A percentile compares a stretch with the other conserved stretches of the same genome.
Conservation (phyloP, 2,113 vertebrate genomes). For the Saguinus midas region DNA sequence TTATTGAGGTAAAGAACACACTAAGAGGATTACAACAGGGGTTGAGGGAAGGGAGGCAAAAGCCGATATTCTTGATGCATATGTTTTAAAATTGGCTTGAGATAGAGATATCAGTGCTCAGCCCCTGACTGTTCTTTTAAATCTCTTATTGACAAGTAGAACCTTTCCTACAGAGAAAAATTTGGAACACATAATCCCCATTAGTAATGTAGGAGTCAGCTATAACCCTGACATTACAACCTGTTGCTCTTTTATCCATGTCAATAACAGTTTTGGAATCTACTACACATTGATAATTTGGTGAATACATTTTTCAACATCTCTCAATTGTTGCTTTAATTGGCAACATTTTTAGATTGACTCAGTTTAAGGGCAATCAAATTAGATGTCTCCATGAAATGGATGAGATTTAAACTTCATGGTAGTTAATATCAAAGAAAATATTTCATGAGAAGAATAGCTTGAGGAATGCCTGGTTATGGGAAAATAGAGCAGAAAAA, state of each 20-base stretch:
- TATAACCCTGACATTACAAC: slow-evolving; percentile 81
- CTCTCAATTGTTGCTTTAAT: slow-evolving; percentile 51
- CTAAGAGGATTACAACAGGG: slow-evolving; percentile 84
- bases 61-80: slow-evolving; percentile 66
- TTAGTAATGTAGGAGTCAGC: slow-evolving; percentile 72
- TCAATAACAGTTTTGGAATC: slow-evolving; percentile 62
- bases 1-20: slow-evolving; percentile 71
- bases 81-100: slow-evolving; percentile 72
- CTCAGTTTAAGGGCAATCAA: slow-evolving; percentile 40
- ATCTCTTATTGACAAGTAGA: slow-evolving; percentile 82
- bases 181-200: slow-evolving; percentile 79
- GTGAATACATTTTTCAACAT: slow-evolving; percentile 18
- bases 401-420: slow-evolving; percentile 46
- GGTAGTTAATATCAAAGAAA: slow-evolving; percentile 47
- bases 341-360: slow-evolving; percentile 47
- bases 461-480: not conserved
- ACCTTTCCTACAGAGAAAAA: slow-evolving; percentile 83
- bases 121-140: slow-evolving; percentile 81
- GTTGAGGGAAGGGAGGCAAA: slow-evolving; percentile 60
- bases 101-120: slow-evolving; percentile 78
- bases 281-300: slow-evolving; percentile 41
- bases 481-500: not conserved
- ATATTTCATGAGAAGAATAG: not conserved
- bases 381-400: slow-evolving; percentile 42
- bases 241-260: slow-evolving; percentile 83